Base-by-base conservation (phyloP, 1,140 invertebrate species). In the Paraescarpia echinospica region DNA sequence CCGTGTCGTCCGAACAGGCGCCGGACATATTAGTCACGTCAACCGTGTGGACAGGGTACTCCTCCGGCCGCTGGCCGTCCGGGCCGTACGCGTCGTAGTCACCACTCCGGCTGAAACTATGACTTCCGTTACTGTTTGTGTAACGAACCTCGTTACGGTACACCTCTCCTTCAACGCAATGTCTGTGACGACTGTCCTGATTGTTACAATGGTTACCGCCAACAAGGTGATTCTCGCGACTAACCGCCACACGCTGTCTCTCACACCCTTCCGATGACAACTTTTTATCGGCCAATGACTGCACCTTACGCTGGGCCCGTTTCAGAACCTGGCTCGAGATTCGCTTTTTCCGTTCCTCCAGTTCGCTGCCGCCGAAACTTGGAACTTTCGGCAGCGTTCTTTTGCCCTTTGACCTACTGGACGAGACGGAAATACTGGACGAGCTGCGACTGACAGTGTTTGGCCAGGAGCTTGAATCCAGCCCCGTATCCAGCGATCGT, bases 281-380 rank as follows among this genome's bases (percentile, higher is more conserved):
- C 59, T 77, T 6, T 27, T 77, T 77, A 6, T 77, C 59, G 0
- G 59, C 59, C 59, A 77, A 77, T 18, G 59, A 77, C 59, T 27
- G 59, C 9, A 77, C 59, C 59, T 77, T 77, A 2, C 59, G 59
- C 22, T 77, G 59, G 27, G 59, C 59, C 59, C 59, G 59, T 77
- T 77, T 77, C 59, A 77, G 59, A 31, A 77, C 59, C 59, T 77
- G 59, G 22, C 2, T 77, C 59, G 59, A 77, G 59, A 77, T 77
- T 77, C 59, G 59, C 59, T 77, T 77, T 77, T 77, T 77, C 59
- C 59, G 59, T 77, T 77, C 59, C 59, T 77, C 59, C 59, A 77
- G 59, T 18, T 77, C 59, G 27, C 59, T 77, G 59, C 59, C 59
- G 22, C 59, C 59, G 59, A 77, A 6, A 18, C 59, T 77, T 27